These are phyloP conservation scores for Labroides dimidiatus DNA, from an alignment of 2,797 vertebrate species.

Conservation along the genomic window DNA sequence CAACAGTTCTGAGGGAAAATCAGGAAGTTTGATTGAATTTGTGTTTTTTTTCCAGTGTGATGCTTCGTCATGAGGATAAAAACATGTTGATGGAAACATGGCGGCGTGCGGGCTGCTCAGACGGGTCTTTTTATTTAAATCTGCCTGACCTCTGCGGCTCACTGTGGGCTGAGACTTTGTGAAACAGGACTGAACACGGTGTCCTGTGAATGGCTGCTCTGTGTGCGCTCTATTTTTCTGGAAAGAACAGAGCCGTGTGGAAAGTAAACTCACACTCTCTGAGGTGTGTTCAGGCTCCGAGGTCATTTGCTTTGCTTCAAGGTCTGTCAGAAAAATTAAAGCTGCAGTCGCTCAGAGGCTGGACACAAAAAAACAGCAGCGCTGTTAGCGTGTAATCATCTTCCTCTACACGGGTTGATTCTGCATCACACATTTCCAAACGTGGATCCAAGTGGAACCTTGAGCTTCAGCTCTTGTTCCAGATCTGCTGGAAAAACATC, in stretches of 20 bases:
- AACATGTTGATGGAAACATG: too few relatives aligned
- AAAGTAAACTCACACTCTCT: background rate
- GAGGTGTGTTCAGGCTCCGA: conserved; percentile 9
- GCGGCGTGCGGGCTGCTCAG: background rate
- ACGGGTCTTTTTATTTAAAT: background rate
- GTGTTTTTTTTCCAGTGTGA: too few relatives aligned
- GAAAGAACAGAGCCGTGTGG: background rate
- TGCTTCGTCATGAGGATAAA: too few relatives aligned
- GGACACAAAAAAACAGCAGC: too few relatives aligned
- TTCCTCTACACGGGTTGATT: too few relatives aligned
- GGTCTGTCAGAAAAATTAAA: background rate
- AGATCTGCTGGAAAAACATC: too few relatives aligned
- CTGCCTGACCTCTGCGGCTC: conserved; percentile 24
- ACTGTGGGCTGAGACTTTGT: conserved; percentile 17
- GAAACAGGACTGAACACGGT: background rate
- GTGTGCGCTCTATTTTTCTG: conserved; percentile 4
- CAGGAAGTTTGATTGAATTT: too few relatives aligned
- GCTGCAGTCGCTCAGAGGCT: conserved; percentile 3
- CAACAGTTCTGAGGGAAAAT: too few relatives aligned
- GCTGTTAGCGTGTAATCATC: too few relatives aligned
- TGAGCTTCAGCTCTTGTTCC: too few relatives aligned
- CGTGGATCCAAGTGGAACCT: too few relatives aligned
- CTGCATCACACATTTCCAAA: too few relatives aligned
- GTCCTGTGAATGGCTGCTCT: conserved; percentile 18
- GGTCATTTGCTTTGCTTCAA: background rate